Conservation (phyloP, 1,140 invertebrate species). For the Harlomillsia oculata region DNA sequence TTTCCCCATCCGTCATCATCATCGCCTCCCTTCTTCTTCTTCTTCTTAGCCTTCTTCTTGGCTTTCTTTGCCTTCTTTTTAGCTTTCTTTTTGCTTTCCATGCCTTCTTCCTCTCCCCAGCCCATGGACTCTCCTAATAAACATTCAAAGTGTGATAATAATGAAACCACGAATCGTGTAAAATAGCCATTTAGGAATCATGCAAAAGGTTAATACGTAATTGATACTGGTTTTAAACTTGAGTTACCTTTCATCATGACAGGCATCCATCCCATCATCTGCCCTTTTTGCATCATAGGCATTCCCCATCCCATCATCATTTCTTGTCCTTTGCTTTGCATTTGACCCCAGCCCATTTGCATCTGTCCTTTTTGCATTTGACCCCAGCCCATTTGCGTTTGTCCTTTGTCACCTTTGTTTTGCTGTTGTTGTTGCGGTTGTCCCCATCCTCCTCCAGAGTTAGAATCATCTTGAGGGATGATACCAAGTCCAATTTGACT, state of each 20-base stretch:
- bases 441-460: neutral
- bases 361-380: neutral
- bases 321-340: neutral
- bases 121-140: neutral
- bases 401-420: neutral
- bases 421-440: neutral
- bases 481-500: neutral
- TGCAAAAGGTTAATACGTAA: too few relatives aligned
- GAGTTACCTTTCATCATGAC: neutral
- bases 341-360: neutral
- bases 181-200: too few relatives aligned
- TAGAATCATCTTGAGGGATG: neutral
- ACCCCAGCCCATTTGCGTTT: neutral
- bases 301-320: constrained; percentile 6
- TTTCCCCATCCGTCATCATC: neutral
- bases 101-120: neutral
- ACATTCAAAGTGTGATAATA: too few relatives aligned
- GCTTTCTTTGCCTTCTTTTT: neutral
- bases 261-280: neutral
- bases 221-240: neutral
- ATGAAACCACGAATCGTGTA: too few relatives aligned
- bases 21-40: neutral
- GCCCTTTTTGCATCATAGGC: neutral
- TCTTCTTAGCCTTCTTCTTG: neutral
- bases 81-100: neutral